phyloP scores from a whole-genome alignment of 2,113 vertebrate species.

The Dolichotis patagonum region DNA sequence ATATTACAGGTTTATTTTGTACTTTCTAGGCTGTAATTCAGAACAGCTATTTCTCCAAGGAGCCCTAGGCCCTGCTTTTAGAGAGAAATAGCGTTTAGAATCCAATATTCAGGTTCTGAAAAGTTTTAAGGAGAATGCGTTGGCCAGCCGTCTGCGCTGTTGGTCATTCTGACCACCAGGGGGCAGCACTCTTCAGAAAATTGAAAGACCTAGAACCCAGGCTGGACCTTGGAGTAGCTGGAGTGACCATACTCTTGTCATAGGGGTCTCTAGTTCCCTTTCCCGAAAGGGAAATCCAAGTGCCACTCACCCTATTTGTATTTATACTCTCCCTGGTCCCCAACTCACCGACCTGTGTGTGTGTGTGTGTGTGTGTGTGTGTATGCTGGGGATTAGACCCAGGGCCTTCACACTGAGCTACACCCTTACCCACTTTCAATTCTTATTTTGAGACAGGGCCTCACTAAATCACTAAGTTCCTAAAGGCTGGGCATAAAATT shows the following conservation, averaged over 20 bases:
- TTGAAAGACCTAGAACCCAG: background rate
- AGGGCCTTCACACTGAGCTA: too few relatives aligned
- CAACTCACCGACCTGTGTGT: background rate
- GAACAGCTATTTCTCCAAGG: background rate
- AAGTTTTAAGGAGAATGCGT: background rate
- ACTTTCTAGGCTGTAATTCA: background rate
- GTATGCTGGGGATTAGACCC: too few relatives aligned
- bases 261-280: background rate
- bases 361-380: too few relatives aligned
- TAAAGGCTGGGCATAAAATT: background rate
- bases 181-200: conserved; percentile 16
- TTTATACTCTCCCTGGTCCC: background rate
- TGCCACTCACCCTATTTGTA: too few relatives aligned
- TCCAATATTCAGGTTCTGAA: background rate
- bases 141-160: background rate
- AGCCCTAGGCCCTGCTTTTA: background rate
- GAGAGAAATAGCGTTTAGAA: background rate
- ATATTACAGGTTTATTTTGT: background rate
- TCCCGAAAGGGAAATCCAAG: background rate
- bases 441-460: background rate
- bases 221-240: background rate
- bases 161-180: background rate
- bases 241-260: background rate
- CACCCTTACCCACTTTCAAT: too few relatives aligned
- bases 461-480: background rate